phyloP scores from a whole-genome alignment of 2,113 vertebrate genomes.

The Motacilla tschutschensis region DNA sequence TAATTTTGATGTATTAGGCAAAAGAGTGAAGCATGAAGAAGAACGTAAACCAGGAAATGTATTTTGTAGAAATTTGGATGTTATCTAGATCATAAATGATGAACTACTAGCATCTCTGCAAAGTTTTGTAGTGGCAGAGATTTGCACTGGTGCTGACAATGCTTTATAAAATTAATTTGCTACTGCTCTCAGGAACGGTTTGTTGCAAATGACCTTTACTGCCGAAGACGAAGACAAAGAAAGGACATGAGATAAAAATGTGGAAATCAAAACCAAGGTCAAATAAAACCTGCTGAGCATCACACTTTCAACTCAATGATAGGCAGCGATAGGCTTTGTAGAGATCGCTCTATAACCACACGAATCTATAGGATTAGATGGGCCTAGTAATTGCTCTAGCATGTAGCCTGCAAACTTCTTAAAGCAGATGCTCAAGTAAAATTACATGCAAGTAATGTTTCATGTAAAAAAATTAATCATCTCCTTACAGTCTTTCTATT shows the following conservation, averaged over 20 bases:
- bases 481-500: background rate
- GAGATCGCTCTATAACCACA: background rate
- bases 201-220: constrained; percentile 22
- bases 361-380: background rate
- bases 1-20: background rate
- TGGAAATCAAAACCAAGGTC: constrained; percentile 16
- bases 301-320: background rate
- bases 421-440: background rate
- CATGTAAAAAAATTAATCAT: background rate
- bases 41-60: background rate
- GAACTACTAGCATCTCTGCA: background rate
- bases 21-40: background rate
- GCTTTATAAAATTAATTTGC: constrained; percentile 31
- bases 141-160: constrained; percentile 1
- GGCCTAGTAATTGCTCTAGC: background rate
- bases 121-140: background rate
- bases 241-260: background rate
- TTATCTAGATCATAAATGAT: background rate
- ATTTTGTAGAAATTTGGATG: background rate
- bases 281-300: constrained; percentile 29
- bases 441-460: background rate
- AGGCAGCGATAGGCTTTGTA: background rate
- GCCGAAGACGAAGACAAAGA: background rate
- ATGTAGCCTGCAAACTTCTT: background rate
- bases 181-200: background rate